Conservation (phyloP, 2,888 invertebrate genomes). For the Drosophila mimica region DNA sequence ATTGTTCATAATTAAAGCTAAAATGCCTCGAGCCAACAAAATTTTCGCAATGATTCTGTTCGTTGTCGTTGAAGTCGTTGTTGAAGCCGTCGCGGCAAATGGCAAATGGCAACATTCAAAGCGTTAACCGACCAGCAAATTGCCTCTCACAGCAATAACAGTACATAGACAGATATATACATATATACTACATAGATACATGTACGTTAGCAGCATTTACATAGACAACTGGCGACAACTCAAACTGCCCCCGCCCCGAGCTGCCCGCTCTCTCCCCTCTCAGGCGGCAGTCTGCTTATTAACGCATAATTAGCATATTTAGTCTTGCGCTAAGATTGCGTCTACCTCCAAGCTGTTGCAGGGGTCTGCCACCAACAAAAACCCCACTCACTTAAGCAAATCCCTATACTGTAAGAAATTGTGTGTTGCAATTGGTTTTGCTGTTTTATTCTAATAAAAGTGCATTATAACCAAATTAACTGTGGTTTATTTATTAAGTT, state of each 20-base stretch:
- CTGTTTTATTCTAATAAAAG: not conserved
- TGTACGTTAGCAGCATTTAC: conserved; percentile 37
- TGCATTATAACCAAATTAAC: not conserved
- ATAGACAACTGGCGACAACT: conserved; percentile 18
- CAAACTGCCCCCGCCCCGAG: conserved; percentile 24
- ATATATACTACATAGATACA: not conserved
- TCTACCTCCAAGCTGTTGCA: not conserved
- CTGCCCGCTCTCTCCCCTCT: not conserved
- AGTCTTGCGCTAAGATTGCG: conserved; percentile 69
- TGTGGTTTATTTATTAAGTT: too few relatives aligned
- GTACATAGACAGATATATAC: conserved; percentile 31
- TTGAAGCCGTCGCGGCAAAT: conserved; percentile 32
- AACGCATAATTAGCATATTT: conserved; percentile 81
- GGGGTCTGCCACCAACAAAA: not conserved
- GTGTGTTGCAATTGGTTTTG: not conserved
- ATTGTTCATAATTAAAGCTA: conserved; percentile 78
- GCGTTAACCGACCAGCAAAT: conserved; percentile 59
- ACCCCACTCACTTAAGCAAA: not conserved
- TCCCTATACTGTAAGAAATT: not conserved
- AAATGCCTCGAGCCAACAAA: conserved; percentile 50
- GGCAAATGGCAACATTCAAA: conserved; percentile 38
- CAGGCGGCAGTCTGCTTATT: conserved; percentile 60
- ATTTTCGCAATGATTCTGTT: conserved; percentile 76
- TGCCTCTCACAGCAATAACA: conserved; percentile 54
- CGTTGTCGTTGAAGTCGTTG: conserved; percentile 14